Base-by-base conservation (phyloP, 2,797 vertebrate genomes). In the Muscicapa comitata region DNA sequence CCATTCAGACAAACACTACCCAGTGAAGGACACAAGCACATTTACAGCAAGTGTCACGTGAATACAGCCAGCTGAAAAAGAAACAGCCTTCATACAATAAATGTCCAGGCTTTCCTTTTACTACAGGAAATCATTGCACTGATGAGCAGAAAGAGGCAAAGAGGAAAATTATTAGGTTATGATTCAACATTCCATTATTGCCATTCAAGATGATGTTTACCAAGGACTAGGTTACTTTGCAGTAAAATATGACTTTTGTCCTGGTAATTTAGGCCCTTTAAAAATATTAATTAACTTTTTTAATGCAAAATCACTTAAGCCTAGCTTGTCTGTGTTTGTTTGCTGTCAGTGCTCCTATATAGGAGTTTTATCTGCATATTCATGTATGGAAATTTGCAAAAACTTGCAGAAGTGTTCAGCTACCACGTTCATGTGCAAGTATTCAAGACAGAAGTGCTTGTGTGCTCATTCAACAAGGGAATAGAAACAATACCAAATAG, bases 401-500 rank as follows among this genome's bases (percentile, higher is more conserved):
- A 88, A 89, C 70, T 93, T 82, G 68, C 50, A 95, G 70, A 97
- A 96, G 62, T 61, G 31, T 83, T 78, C 37, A 79, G 91, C 66
- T 57, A 90, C 73, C 16, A 4, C 1, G 42, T 88, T 94, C 57
- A 45, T 45, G 93, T 68, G 72, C 59, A 95, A 89, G 90, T 48
- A 86, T 71, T 93, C 86, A 93, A 95, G 88, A 66, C 88, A 95
- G 87, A 92, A 94, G 58, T 92, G 54, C 76, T 82, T 91, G 87
- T 84, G 85, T 81, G 71, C 74, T 96, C 92, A 96, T 96, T 94
- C 93, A 96, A 94, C 86, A 94, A 81, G 77, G 62, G 65, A 97
- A 92, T 38, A 94, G 93, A 95, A 96, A 93, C 94, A 95, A 91
- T 95, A 96, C 79, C 90, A 92, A 86, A 94, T 70, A 84, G 87